Conservation (phyloP, 2,888 invertebrate genomes). For the Sinodicranocentrus sp. region DNA sequence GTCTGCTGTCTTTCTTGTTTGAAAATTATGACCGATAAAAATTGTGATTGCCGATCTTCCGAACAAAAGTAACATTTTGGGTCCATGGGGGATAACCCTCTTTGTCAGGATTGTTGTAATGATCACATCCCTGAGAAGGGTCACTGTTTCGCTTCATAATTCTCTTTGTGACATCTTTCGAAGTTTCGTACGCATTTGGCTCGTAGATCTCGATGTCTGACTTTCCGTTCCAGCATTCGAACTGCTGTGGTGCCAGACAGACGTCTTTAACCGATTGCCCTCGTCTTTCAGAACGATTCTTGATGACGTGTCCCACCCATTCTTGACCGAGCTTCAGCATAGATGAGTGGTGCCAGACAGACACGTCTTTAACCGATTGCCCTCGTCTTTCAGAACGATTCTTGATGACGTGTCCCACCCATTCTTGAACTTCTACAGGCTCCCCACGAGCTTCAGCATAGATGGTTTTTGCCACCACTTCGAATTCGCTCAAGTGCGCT, state of each 20-base stretch:
- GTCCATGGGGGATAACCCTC: slow-evolving; percentile 42
- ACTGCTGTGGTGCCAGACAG: slow-evolving; percentile 43
- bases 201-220: slow-evolving; percentile 27
- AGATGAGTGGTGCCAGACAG: slow-evolving; percentile 61
- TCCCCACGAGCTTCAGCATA: slow-evolving; percentile 67
- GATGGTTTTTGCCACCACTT: slow-evolving; percentile 59
- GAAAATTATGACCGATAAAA: slow-evolving; percentile 38
- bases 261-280: slow-evolving; percentile 38
- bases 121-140: slow-evolving; percentile 43
- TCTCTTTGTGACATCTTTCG: slow-evolving; percentile 1
- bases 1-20: too few species aligned
- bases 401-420: slow-evolving; percentile 43
- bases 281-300: slow-evolving; percentile 43
- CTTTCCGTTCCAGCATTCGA: slow-evolving; percentile 65
- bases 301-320: slow-evolving; percentile 43
- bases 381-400: slow-evolving; percentile 53
- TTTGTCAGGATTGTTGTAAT: slow-evolving; percentile 58
- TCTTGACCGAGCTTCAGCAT: slow-evolving; percentile 64
- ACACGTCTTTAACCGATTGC: neutral
- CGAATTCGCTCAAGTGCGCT: slow-evolving; percentile 34
- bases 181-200: neutral
- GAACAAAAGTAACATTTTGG: neutral
- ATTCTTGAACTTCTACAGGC: slow-evolving; percentile 42
- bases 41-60: slow-evolving; percentile 46
- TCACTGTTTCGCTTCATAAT: slow-evolving; percentile 19